Conservation (phyloP, 2,888 invertebrate species). For the Oscheius sp. region DNA sequence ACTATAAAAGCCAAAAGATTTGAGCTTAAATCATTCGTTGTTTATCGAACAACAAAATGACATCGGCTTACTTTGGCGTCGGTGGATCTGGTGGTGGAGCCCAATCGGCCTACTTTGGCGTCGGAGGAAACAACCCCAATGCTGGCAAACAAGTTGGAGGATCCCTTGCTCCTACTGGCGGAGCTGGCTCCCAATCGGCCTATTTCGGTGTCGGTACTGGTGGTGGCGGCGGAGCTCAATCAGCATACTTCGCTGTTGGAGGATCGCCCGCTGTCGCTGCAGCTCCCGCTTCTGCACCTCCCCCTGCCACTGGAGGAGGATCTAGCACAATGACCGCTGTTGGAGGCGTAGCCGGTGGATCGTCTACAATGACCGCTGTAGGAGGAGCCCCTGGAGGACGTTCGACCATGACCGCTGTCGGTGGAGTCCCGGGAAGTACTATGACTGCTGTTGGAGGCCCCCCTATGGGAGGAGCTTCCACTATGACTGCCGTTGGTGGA, state of each 20-base stretch:
- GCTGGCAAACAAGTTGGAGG: constrained; percentile 5
- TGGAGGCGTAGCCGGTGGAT: not conserved
- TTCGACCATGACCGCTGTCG: constrained; percentile 18
- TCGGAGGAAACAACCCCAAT: constrained; percentile 36
- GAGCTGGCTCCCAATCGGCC: not conserved
- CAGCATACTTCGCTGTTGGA: constrained; percentile 53
- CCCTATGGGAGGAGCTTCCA: constrained; percentile 21
- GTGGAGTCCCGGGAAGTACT: constrained; percentile 30
- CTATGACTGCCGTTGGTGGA: constrained; percentile 39
- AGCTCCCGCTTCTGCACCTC: constrained; percentile 31
- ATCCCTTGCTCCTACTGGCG: not conserved
- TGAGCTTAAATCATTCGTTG: no score
- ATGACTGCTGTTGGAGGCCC: constrained; percentile 31
- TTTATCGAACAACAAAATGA: no score
- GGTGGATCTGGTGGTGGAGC: no score
- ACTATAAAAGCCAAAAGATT: no score
- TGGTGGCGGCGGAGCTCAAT: constrained; percentile 42
- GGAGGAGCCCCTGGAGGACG: not conserved
- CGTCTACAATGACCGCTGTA: constrained; percentile 26
- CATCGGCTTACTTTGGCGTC: no score
- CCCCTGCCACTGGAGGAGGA: constrained; percentile 13
- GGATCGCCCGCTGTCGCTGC: constrained; percentile 15
- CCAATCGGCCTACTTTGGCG: constrained; percentile 57
- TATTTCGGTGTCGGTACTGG: constrained; percentile 21
- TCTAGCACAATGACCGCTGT: constrained; percentile 17